Evolutionary conservation across 2,113 vertebrate species (phyloP), one percentile per base, ranked within the genome.

Genomic region (Hypocryptadius cinnamomeus): DNA sequence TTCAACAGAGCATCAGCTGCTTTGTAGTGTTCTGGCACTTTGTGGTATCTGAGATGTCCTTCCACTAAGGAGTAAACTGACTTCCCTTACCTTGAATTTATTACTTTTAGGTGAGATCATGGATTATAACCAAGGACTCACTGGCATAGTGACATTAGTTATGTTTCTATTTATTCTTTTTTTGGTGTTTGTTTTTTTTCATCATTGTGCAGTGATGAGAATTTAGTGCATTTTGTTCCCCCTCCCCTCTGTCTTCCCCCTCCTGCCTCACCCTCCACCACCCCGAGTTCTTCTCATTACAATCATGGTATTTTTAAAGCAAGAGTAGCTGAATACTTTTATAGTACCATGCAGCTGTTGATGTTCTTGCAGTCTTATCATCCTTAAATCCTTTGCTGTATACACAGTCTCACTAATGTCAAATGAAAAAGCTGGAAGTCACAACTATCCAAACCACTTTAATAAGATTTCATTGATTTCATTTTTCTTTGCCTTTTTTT

Each of bases 221-320:
- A 47, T 60, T 76, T 21, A 21, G 11, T 35, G 37, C 8, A 4
- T 39, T 64, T 42, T 45, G 8, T 35, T 15, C 11, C 8, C 3
- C 10, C 1, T 33, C 0, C 3, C 37, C 17, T 33, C 45, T 60
- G 11, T 27, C 21, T 10, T 13, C 5, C 16, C 5, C 8, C 3
- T n/a, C 3, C 15, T 5, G 9, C 54, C 20, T n/a, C 54, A 14
- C 13, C 13, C 54, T 33, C 31, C 31, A 33, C 31, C 31, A 33
- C 4, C 3, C 15, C 8, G 2, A 70, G 37, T 87, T 91, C 37
- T 92, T 76, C 63, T 77, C 17, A 17, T 65, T 47, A 19, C 35
- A 64, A 9, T 71, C 15, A 17, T 40, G 15, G 9, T 82, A 64
- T 85, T 85, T 80, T 76, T 60, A 85, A 71, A 94, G 45, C 37